phyloP scores from a whole-genome alignment of 1,140 invertebrate genomes.

The Drosophila nebulosa region DNA sequence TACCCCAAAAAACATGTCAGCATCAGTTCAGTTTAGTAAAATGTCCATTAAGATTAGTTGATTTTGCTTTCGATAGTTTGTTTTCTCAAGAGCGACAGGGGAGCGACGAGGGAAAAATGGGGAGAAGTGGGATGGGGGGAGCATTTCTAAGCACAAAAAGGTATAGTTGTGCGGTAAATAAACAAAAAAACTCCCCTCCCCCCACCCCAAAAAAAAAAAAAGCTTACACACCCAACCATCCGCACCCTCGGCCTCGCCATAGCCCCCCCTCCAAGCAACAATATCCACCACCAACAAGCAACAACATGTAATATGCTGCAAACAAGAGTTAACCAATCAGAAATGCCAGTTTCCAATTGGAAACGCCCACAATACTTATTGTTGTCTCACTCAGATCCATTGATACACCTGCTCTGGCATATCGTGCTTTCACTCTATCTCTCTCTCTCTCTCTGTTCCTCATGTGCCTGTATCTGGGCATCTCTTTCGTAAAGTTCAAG shows the following conservation, averaged over 20 bases:
- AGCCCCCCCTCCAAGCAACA: not conserved
- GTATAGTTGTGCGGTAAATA: slow-evolving; percentile 51
- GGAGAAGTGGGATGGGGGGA: not conserved
- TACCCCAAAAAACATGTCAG: slow-evolving; percentile 49
- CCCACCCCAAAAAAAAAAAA: slow-evolving; percentile 4
- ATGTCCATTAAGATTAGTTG: slow-evolving; percentile 77
- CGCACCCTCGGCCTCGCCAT: not conserved
- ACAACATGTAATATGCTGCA: slow-evolving; percentile 46
- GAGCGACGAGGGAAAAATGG: not conserved
- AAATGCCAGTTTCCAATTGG: slow-evolving; percentile 60
- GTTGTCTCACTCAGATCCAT: not conserved
- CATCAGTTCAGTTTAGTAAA: slow-evolving; percentile 58
- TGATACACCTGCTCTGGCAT: not conserved
- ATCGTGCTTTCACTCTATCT: slow-evolving; percentile 21
- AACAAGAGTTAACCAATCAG: slow-evolving; percentile 51
- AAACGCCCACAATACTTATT: slow-evolving; percentile 54
- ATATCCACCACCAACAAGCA: not conserved
- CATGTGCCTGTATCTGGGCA: slow-evolving; percentile 1
- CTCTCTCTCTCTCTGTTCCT: slow-evolving; percentile 46
- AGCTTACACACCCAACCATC: slow-evolving; percentile 18
- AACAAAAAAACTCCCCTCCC: slow-evolving; percentile 40
- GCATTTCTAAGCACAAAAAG: slow-evolving; percentile 53
- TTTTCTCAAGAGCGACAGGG: slow-evolving; percentile 5
- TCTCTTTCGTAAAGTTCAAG: slow-evolving; percentile 10
- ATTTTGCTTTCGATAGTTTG: slow-evolving; percentile 72